Conservation (phyloP, 1,140 invertebrate species). For the Atopsyche davidsoni region DNA sequence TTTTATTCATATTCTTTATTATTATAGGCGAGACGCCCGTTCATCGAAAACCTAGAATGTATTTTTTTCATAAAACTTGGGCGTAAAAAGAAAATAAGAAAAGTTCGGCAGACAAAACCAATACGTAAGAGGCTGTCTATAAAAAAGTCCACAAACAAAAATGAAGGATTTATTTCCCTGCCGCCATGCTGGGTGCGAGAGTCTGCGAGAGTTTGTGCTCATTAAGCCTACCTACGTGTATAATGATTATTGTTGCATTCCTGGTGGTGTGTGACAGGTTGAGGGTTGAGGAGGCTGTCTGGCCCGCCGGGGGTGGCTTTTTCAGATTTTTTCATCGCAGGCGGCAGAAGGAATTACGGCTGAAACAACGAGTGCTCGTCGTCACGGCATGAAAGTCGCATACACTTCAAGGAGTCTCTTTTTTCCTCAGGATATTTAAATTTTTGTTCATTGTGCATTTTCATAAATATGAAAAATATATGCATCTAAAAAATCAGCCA, state of each 20-base stretch:
- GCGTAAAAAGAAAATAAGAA: constrained; percentile 28
- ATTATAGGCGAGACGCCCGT: constrained; percentile 15
- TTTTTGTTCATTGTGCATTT: not conserved
- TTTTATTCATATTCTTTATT: constrained; percentile 23
- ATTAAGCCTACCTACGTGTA: constrained; percentile 20
- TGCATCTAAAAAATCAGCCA: not conserved
- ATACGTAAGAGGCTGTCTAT: constrained; percentile 17
- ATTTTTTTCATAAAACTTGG: constrained; percentile 25
- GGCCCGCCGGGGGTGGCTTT: not conserved
- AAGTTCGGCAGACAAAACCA: constrained; percentile 27
- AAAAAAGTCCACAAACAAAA: constrained; percentile 17
- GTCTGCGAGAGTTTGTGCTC: constrained; percentile 7
- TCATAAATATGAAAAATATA: not conserved
- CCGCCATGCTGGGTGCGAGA: not conserved
- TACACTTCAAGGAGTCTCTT: too few relatives aligned
- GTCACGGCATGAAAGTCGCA: not conserved
- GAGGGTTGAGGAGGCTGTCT: too few relatives aligned
- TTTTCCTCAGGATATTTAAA: not conserved
- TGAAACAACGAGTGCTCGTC: constrained; percentile 10
- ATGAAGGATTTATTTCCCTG: constrained; percentile 27
- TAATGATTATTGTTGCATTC: constrained; percentile 15
- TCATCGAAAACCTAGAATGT: constrained; percentile 10
- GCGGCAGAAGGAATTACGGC: constrained; percentile 17
- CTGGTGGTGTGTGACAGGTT: not conserved
- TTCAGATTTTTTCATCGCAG: constrained; percentile 4